These are phyloP conservation scores for Epinephelus coioides DNA, from an alignment of 2,797 vertebrate genomes.

Conservation along the genomic window DNA sequence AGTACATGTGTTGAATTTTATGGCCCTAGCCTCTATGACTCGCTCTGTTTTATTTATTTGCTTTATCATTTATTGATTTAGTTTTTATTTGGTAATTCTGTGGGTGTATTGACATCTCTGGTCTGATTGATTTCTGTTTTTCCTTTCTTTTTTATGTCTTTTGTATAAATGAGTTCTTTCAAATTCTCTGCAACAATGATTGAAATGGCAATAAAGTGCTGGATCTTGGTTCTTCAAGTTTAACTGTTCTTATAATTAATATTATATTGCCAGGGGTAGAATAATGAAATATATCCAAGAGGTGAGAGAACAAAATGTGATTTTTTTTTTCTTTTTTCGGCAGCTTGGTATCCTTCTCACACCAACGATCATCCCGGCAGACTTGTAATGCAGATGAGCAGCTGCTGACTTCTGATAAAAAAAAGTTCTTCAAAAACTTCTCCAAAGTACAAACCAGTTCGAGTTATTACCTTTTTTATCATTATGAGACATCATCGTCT, in stretches of 20 bases:
- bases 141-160: neutral
- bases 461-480: slow-evolving; percentile 2
- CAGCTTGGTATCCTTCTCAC: slow-evolving; percentile 22
- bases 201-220: slow-evolving; percentile 24
- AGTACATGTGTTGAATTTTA: slow-evolving; percentile 38
- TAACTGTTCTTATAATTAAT: slow-evolving; percentile 45
- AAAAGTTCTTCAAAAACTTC: neutral
- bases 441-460: slow-evolving; percentile 8
- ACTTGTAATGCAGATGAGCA: slow-evolving; percentile 30
- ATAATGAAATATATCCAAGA: slow-evolving; percentile 25
- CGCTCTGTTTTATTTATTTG: slow-evolving; percentile 49
- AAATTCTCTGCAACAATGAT: slow-evolving; percentile 12
- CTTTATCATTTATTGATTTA: slow-evolving; percentile 60
- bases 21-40: slow-evolving; percentile 1
- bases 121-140: slow-evolving; percentile 26
- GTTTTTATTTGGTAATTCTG: slow-evolving; percentile 45
- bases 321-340: neutral
- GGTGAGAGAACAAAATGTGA: slow-evolving; percentile 26
- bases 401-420: slow-evolving; percentile 12
- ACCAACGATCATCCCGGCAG: slow-evolving; percentile 7
- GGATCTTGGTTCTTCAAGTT: slow-evolving; percentile 22
- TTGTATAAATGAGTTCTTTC: neutral
- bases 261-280: slow-evolving; percentile 2
- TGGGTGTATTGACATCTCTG: neutral
- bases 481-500: neutral